Base-by-base conservation (phyloP, 2,797 vertebrate genomes). In the Propithecus deckenii region DNA sequence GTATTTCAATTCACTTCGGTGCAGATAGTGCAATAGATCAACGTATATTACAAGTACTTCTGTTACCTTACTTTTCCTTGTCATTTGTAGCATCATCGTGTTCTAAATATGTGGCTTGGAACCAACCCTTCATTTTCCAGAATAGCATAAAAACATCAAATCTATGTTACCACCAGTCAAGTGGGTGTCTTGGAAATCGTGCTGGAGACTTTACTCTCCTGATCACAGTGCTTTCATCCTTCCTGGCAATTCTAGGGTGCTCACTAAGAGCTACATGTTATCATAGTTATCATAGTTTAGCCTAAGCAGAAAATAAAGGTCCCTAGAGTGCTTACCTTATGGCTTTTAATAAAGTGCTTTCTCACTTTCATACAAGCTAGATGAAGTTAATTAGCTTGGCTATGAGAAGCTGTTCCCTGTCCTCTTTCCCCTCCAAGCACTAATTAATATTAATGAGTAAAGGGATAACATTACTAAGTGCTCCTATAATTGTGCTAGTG, bases 361-460 rank as follows among this genome's bases (percentile, higher is more conserved):
- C 30, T 94, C 92, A 80, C 7, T 23, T 41, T 32, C 41, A 81
- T 46, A 61, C 38, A 41, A 97, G 41, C 63, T 95, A 84, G 85
- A 86, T 48, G n/a, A 80, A 91, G 46, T 38, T 43, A 93, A 89
- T 95, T 94, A 95, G 93, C 75, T 94, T 86, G 91, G 30, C 79
- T 96, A 74, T 71, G 0, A 93, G 75, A 43, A 96, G 55, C 25
- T 79, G 25, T 75, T 97, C 41, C 69, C 65, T 67, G 86, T 81
- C 28, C 59, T 65, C 6, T 52, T 95, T 94, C 55, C 80, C 61
- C 91, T 93, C 69, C 55, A 83, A 96, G 61, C 85, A 86, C 57
- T 91, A 95, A 97, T 95, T 97, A 93, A 96, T 95, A 97, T 97
- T 97, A 81, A 97, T 95, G 89, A 92, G 78, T 7, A 75, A 93